Evolutionary conservation across 2,888 invertebrate species (phyloP).

Genomic region (Serrognathus titanus): DNA sequence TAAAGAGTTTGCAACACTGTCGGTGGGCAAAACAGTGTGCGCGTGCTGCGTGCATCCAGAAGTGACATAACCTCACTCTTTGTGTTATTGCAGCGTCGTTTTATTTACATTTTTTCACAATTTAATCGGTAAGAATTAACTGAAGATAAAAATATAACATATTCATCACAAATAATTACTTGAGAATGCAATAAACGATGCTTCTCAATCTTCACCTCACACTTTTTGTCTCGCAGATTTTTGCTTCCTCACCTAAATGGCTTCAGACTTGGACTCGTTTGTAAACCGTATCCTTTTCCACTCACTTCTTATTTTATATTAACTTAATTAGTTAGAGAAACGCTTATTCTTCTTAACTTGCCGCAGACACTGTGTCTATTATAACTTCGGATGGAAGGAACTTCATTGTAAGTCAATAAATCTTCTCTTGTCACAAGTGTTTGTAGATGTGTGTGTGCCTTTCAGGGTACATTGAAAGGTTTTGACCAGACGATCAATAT

Average conservation of each 20-base stretch:
- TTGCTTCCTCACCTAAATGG: slow-evolving; percentile 54
- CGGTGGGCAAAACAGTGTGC: too few species aligned
- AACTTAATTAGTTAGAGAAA: not conserved
- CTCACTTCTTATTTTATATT: not conserved
- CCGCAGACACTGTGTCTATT: slow-evolving; percentile 80
- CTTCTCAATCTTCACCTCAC: too few species aligned
- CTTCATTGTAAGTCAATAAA: slow-evolving; percentile 70
- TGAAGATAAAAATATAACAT: too few species aligned
- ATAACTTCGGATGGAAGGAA: slow-evolving; percentile 95
- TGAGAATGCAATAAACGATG: too few species aligned
- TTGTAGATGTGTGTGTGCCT: slow-evolving; percentile 20
- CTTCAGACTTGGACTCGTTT: slow-evolving; percentile 81
- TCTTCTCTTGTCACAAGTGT: not conserved
- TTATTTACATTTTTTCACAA: not conserved
- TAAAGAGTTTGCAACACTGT: too few species aligned
- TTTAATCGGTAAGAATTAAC: too few species aligned
- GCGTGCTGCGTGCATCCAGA: too few species aligned
- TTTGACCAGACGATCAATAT: slow-evolving; percentile 99
- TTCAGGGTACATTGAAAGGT: slow-evolving; percentile 90
- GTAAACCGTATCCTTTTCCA: slow-evolving; percentile 72
- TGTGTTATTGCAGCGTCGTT: not conserved
- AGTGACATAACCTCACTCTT: slow-evolving; percentile 3
- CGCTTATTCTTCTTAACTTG: slow-evolving; percentile 1
- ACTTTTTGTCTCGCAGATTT: not conserved
- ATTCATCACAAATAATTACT: too few species aligned